Evolutionary conservation across 2,797 vertebrate genomes (phyloP).

Genomic region (Notolabrus celidotus): DNA sequence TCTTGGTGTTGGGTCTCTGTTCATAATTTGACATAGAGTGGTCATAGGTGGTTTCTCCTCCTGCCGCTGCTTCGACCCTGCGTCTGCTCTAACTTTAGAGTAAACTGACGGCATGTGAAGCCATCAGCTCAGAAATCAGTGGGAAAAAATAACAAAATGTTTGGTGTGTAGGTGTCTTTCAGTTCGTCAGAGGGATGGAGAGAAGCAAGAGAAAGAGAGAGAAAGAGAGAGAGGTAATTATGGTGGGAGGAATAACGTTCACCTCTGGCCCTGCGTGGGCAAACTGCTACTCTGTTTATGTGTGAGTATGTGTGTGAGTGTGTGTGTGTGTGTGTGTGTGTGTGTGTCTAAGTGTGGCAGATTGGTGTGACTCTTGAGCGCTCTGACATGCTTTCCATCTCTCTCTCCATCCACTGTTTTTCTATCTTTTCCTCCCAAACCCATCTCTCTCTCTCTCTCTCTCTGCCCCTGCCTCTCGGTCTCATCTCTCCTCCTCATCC

Average conservation of each 20-base stretch:
- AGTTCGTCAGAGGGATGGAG: slow-evolving; percentile 66
- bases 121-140: slow-evolving; percentile 39
- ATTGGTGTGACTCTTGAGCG: slow-evolving; percentile 64
- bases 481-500: slow-evolving; percentile 79
- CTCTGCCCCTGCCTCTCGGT: slow-evolving; percentile 66
- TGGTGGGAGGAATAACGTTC: slow-evolving; percentile 73
- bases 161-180: slow-evolving; percentile 67
- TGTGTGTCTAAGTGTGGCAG: slow-evolving; percentile 49
- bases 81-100: neutral
- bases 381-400: slow-evolving; percentile 64
- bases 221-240: slow-evolving; percentile 74
- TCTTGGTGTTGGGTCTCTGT: too few relatives aligned
- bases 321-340: slow-evolving; percentile 27
- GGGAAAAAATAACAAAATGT: slow-evolving; percentile 54
- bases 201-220: slow-evolving; percentile 64
- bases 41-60: neutral
- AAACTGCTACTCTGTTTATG: slow-evolving; percentile 49
- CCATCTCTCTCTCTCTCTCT: slow-evolving; percentile 57
- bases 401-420: slow-evolving; percentile 64
- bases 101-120: slow-evolving; percentile 11
- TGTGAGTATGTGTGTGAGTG: slow-evolving; percentile 25
- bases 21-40: too few relatives aligned
- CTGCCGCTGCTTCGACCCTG: neutral
- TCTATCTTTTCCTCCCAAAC: slow-evolving; percentile 56
- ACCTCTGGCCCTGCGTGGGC: slow-evolving; percentile 75